Evolutionary conservation across 64 coral and sea anemone genomes (phyloP), one percentile per base, ranked within the genome.

Genomic region (Stichodactyla helianthus): DNA sequence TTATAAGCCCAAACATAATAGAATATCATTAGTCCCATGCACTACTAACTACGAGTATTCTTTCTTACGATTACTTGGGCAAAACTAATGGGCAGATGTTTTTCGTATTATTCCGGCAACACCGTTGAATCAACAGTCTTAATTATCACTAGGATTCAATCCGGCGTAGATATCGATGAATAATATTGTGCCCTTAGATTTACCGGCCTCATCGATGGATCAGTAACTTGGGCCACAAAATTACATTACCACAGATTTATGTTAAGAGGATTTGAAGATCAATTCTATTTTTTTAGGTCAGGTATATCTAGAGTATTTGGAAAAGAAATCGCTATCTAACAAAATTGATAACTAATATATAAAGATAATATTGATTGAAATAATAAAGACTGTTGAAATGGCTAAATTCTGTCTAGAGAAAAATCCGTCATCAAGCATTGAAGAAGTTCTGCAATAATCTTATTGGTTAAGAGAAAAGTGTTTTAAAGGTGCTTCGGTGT

Each of bases 211-310:
- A 27, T 31, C 68, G 9, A 10, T 74, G 62, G 25, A 31, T 74
- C 26, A 7, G n/a, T 74, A 4, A 23, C 68, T 74, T 13, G 35
- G 35, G 1, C 35, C 27, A 31, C 25, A 9, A 71, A 27, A 6
- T 74, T 23, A n/a, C n/a, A 74, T 74, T 74, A 74, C 68, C 27
- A 25, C 7, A 74, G 65, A 70, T 70, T 70, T 68, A 74, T 13
- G 68, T 27, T 74, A 74, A 74, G 68, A 31, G 68, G 68, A 74
- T 74, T 74, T 5, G 68, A 74, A 9, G 68, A 74, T 74, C 68
- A 74, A 13, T 74, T 74, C 10, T 74, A 74, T 7, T 74, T 74
- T 74, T 74, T 74, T 22, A 74, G 68, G 6, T 74, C 6, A 11
- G 68, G 8, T 74, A 74, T 31, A 26, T 65, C 62, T 65, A 23